Evolutionary conservation across 2,888 invertebrate species (phyloP), one percentile per base, ranked within the genome.

Genomic region (Parapristionchus giblindavisi): DNA sequence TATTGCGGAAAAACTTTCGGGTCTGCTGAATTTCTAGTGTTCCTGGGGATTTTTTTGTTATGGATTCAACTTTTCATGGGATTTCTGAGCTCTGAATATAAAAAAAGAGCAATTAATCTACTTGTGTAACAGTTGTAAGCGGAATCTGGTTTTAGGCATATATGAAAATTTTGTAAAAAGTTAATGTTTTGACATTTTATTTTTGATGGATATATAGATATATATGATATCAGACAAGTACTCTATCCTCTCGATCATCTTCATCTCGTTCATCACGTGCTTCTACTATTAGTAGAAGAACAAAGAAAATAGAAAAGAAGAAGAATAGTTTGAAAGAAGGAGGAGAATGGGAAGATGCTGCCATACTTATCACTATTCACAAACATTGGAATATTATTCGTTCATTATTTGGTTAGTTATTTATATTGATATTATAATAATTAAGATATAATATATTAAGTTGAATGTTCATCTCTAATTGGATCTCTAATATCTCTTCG

Each of bases 311-410:
- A 3, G 60, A 58, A 21, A 72, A 72, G 72, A 72, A 72, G 48
- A 72, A 72, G 36, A 11, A 32, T 17, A 60, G 43, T 60, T 27
- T 72, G 43, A 38, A 43, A n/a, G 72, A 72, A 43, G 72, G 72
- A 27, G 72, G 72, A 48, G 58, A 58, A 43, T 72, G 58, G 60
- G 72, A 72, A 43, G 72, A 72, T 60, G 72, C 72, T 1, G 72
- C 72, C 27, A 40, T 72, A 43, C 72, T 72, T 14, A 43, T 43
- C 17, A 34, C 24, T 2, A 43, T 11, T 21, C 72, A 72, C 36
- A 11, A 29, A 24, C 40, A 60, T n/a, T 72, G 60, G 60, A 72
- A n/a, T 29, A 24, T n/a, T 11, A 2, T 58, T 5, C 38, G 60
- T 32, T 8, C 27, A 6, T n/a, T 60, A n/a, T 5, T 72, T 32